These are phyloP conservation scores for Phoebastria nigripes DNA, from an alignment of 2,797 vertebrate genomes.

Conservation along the genomic window DNA sequence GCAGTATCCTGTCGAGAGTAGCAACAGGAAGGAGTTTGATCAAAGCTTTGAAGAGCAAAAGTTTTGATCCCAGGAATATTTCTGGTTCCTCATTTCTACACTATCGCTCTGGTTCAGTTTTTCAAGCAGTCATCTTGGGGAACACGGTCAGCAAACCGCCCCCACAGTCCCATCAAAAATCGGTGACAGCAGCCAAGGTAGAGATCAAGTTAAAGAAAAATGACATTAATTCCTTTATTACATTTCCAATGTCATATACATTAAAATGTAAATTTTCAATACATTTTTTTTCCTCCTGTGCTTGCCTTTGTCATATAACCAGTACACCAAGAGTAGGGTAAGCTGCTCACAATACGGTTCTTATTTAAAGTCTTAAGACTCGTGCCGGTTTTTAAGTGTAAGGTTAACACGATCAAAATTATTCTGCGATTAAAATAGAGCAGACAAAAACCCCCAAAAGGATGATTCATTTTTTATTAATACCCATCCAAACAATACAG, in stretches of 20 bases:
- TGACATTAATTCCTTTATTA: neutral
- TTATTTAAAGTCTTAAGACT: neutral
- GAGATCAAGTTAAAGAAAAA: neutral
- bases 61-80: neutral
- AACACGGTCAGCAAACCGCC: accelerated
- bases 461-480: neutral
- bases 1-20: accelerated
- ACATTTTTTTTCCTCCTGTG: neutral
- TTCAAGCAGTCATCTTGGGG: neutral
- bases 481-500: neutral
- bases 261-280: neutral
- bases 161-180: accelerated
- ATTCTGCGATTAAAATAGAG: neutral
- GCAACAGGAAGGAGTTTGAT: neutral
- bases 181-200: accelerated
- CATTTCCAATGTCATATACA: neutral
- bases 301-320: neutral
- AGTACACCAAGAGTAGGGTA: neutral
- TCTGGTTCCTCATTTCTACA: neutral
- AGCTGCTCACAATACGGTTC: neutral
- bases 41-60: neutral
- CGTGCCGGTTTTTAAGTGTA: neutral
- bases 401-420: neutral
- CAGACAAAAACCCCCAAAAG: neutral
- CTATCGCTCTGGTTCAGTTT: neutral